Base-by-base conservation (phyloP, 2,797 vertebrate genomes). In the Tinamus major region DNA sequence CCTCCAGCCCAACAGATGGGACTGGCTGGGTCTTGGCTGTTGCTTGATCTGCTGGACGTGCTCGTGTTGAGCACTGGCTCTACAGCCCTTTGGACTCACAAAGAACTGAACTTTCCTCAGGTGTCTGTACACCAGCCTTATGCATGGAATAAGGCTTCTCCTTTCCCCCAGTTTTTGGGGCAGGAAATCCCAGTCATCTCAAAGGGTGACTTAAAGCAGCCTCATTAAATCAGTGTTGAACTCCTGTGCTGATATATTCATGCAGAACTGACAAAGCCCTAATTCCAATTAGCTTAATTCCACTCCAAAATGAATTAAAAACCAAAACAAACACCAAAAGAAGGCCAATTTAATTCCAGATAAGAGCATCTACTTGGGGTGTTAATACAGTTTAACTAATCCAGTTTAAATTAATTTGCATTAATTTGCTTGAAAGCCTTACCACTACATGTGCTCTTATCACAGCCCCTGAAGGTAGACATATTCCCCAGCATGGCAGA, bases 401-500 rank as follows among this genome's bases (percentile, higher is more conserved):
- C 39, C 84, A 68, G 70, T 75, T 90, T 81, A 70, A 80, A 88
- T 74, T 55, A 75, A 88, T 88, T 72, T 88, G 59, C 44, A 76
- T 90, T 85, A 33, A 93, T 89, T 86, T 89, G 16, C 42, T 74
- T 46, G 58, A 78, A 42, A 51, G 63, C 46, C 53, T 92, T 3
- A 8, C 16, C 4, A 29, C n/a, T 77, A 41, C 1, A 1, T 42
- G 41, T 20, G 9, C 31, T 82, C 44, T 72, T 77, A 29, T 6
- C 9, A 39, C 79, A 85, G 63, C 39, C 71, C 49, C 35, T 35
- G 15, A 13, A 44, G 55, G 31, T 12, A 71, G 75, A 35, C 0
- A 1, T 20, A 2, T 76, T 79, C 59, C 37, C 44, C 75, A 39
- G 16, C 15, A 9, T 0, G 1, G n/a, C 33, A 81, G 67, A 35